Evolutionary conservation across 2,888 invertebrate species (phyloP), one percentile per base, ranked within the genome.

Genomic region (Mycalesis mineus): DNA sequence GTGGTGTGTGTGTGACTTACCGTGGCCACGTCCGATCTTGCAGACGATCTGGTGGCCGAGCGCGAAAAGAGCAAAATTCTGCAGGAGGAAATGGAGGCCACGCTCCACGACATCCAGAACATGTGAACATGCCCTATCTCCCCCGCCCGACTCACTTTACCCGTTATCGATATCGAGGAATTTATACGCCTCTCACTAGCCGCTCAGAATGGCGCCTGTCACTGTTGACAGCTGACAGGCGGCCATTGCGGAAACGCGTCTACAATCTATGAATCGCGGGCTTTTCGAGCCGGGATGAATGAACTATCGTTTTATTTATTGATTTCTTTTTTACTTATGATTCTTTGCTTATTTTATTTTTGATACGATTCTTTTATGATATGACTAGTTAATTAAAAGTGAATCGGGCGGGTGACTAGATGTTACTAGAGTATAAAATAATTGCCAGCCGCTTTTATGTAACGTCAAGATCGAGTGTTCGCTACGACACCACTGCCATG

Each of bases 71-170:
- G 96, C 93, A 97, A 96, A 93, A 92, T 96, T 88, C 95, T 98
- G 88, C 96, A 97, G 91, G 97, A 97, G 90, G 99, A 99, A 91
- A 97, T 99, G 96, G 98, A 99, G 92, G 95, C 97, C 84, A 97
- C 98, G 83, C 95, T 98, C 92, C 97, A 97, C 93, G 98, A 98
- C 92, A 97, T 98, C 92, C 98, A 98, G 93, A 97, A 97, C 91
- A 98, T 98, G 97, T 98, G 96, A 94, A 92, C 85, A 77, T 78
- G 73, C 67, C 75, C 69, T 72, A 68, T 37, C 69, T 65, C 66
- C 63, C 71, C 66, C 71, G 66, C 72, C 63, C 72, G 68, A 65
- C 68, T 65, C 72, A 67, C 67, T 65, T 63, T 60, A 65, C 62
- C 62, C 62, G 29, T 63, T 69, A 72, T 62, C 68, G 68, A 70